Base-by-base conservation (phyloP, 2,113 vertebrate species). In the Halichoeres trimaculatus region DNA sequence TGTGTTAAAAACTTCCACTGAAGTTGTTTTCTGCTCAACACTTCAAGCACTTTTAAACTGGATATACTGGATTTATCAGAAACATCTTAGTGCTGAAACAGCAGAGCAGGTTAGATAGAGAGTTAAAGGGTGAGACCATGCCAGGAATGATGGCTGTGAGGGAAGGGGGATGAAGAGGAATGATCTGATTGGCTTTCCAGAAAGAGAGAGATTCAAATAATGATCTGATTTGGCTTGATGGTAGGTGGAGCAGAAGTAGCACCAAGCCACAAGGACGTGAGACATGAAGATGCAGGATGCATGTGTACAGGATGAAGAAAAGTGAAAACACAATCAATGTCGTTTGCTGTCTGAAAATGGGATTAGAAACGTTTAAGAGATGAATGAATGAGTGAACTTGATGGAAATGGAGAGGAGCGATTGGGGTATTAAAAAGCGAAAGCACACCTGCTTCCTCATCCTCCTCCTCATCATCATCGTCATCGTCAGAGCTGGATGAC, bases 371-470 rank as follows among this genome's bases (percentile, higher is more conserved):
- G n/a, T n/a, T n/a, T n/a, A n/a, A n/a, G n/a, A n/a, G n/a, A n/a
- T n/a, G n/a, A 75, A 12, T 35, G 22, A 56, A 36, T 20, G 20
- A 14, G 16, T 48, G 5, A 47, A 60, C 84, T 85, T 26, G 5
- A 24, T 67, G 74, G 12, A 56, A 19, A 19, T 66, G 78, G 74
- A 54, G 2, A 58, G 23, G 40, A 10, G 24, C 58, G 17, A 61
- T 20, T 16, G 22, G 43, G 62, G 48, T 53, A 69, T 64, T 85
- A 93, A 95, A 96, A 95, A 96, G 95, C 95, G 93, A 95, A 94
- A 96, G 96, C 97, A 96, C 96, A 99, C 98, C 98, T 99, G 97
- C 97, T 98, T 99, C 98, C 96, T 99, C 98, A 96, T 98, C 96
- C 90, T 96, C 96, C 83, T 96, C 96, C 83, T 94, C 96, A 81